A percentile compares a stretch with the other conserved stretches of the same genome.
Conservation (phyloP, 1,140 invertebrate species). For the Atta colombica region DNA sequence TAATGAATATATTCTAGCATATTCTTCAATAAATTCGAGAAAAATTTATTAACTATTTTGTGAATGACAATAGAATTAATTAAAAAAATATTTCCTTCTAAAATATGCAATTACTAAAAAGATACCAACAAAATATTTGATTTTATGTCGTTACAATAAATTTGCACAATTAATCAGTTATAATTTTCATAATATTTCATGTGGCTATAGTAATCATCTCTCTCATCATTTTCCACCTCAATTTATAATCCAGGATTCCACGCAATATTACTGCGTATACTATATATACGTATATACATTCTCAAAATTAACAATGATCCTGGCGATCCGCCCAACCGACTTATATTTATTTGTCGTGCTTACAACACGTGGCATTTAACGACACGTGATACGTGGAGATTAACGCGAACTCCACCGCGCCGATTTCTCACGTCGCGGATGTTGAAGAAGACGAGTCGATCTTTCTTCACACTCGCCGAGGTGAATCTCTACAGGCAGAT, state of each 20-base stretch:
- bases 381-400: slow-evolving; percentile 68
- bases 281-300: slow-evolving; percentile 58
- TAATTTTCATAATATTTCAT: background rate
- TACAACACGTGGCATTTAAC: slow-evolving; percentile 74
- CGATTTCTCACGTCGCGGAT: slow-evolving; percentile 14
- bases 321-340: slow-evolving; percentile 72
- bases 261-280: background rate
- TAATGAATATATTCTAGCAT: background rate
- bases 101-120: background rate
- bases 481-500: background rate
- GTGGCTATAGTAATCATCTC: background rate
- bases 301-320: slow-evolving; percentile 59
- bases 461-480: background rate
- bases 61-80: background rate
- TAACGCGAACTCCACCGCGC: background rate
- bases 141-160: background rate
- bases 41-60: background rate
- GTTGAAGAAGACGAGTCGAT: background rate
- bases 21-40: background rate
- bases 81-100: background rate
- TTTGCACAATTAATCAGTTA: background rate
- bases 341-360: slow-evolving; percentile 77
- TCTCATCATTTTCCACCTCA: background rate
- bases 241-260: slow-evolving; percentile 17
- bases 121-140: background rate